These are phyloP conservation scores for Nasonia longicornis DNA, from an alignment of 1,140 invertebrate species.

Conservation along the genomic window DNA sequence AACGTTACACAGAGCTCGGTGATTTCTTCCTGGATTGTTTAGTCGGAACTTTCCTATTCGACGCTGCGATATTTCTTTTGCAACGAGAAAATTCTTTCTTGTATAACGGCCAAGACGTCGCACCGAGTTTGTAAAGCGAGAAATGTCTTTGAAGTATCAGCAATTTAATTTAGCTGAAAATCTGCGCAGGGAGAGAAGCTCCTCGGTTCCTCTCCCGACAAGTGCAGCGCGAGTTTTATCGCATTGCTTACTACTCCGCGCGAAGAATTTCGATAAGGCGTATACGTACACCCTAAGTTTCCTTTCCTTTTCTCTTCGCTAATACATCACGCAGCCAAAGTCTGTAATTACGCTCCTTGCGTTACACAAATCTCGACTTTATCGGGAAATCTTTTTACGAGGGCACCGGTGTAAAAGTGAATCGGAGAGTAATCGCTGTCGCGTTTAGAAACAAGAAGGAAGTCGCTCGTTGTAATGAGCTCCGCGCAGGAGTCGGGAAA, in stretches of 20 bases:
- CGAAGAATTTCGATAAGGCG: background rate
- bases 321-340: no score
- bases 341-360: no score
- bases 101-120: constrained; percentile 11
- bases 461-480: constrained; percentile 1
- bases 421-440: background rate
- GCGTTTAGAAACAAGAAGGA: constrained; percentile 28
- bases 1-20: background rate
- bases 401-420: constrained; percentile 21
- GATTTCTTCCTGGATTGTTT: background rate
- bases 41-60: background rate
- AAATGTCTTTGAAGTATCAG: constrained; percentile 22
- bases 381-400: background rate
- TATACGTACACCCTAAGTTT: no score
- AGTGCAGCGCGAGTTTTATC: background rate
- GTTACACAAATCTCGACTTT: no score
- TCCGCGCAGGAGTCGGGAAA: background rate
- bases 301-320: no score
- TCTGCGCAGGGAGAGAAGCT: background rate
- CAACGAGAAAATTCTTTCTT: constrained; percentile 15
- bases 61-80: background rate
- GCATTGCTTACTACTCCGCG: background rate
- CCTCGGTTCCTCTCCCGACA: background rate
- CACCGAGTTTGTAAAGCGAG: background rate
- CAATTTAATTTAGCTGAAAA: constrained; percentile 23